A percentile compares a stretch with the other conserved stretches of the same genome.
Conservation (phyloP, 1,140 invertebrate genomes). For the Listronotus bonariensis region DNA sequence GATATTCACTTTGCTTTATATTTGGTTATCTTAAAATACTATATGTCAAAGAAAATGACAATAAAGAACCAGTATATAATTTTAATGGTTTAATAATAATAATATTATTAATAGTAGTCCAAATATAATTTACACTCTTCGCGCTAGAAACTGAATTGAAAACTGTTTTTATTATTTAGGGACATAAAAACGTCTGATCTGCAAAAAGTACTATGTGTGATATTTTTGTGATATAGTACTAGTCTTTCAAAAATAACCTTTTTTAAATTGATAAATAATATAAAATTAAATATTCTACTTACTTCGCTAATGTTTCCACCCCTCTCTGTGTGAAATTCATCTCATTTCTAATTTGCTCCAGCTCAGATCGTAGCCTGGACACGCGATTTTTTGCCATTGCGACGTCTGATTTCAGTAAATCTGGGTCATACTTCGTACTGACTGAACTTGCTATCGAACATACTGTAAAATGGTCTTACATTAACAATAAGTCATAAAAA, state of each 20-base stretch:
- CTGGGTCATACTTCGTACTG: constrained; percentile 92
- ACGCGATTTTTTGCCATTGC: constrained; percentile 86
- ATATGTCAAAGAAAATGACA: too few species aligned
- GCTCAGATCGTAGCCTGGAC: constrained; percentile 83
- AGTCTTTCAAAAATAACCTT: too few species aligned
- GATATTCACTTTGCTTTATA: too few species aligned
- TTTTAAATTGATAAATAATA: too few species aligned
- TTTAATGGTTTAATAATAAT: too few species aligned
- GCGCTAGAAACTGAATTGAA: too few species aligned
- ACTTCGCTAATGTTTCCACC: constrained; percentile 88
- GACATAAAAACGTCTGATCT: not conserved
- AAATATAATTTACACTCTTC: too few species aligned
- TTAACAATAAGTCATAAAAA: not conserved
- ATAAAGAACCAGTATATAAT: too few species aligned
- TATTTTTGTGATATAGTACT: not conserved
- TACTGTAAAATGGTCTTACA: constrained; percentile 62
- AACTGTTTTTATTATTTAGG: not conserved
- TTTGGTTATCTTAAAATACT: too few species aligned
- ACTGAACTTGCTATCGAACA: constrained; percentile 88
- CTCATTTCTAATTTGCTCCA: constrained; percentile 89
- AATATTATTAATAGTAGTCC: too few species aligned
- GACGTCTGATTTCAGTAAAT: constrained; percentile 90
- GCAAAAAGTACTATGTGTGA: not conserved
- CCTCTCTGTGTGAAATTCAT: constrained; percentile 90
- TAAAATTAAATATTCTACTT: constrained; percentile 53